phyloP scores from a whole-genome alignment of 2,113 vertebrate species.

The Oryzias javanicus region DNA sequence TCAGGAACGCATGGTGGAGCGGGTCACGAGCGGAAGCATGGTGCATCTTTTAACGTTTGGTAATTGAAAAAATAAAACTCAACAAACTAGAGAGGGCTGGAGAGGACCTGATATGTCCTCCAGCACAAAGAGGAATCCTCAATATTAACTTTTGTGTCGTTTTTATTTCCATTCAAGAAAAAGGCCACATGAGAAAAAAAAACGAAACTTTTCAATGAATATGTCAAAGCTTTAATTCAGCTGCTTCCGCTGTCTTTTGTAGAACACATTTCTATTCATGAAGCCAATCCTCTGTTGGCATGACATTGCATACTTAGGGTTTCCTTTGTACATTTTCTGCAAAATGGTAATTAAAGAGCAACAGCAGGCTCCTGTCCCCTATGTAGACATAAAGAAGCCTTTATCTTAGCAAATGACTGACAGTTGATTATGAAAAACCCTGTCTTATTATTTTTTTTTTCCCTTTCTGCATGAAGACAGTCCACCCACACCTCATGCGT shows the following conservation, averaged over 20 bases:
- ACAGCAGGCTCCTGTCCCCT: conserved; percentile 48
- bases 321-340: conserved; percentile 59
- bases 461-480: conserved; percentile 35
- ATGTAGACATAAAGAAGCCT: conserved; percentile 64
- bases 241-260: conserved; percentile 55
- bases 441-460: conserved; percentile 20
- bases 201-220: conserved; percentile 55
- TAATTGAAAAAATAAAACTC: conserved; percentile 16
- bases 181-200: conserved; percentile 47
- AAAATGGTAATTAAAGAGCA: conserved; percentile 70
- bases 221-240: conserved; percentile 63
- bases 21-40: not conserved
- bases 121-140: conserved; percentile 16
- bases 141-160: conserved; percentile 52
- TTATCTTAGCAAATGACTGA: conserved; percentile 71
- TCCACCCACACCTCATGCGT: conserved; percentile 64
- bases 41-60: not conserved
- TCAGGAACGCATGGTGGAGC: not conserved
- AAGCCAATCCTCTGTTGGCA: conserved; percentile 50
- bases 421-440: conserved; percentile 62
- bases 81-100: conserved; percentile 7
- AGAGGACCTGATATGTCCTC: conserved; percentile 22
- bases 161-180: conserved; percentile 47
- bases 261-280: conserved; percentile 66
- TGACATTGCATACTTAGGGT: conserved; percentile 59